Evolutionary conservation across 1,140 invertebrate species (phyloP), one percentile per base, ranked within the genome.

Genomic region (Dryas iulia): DNA sequence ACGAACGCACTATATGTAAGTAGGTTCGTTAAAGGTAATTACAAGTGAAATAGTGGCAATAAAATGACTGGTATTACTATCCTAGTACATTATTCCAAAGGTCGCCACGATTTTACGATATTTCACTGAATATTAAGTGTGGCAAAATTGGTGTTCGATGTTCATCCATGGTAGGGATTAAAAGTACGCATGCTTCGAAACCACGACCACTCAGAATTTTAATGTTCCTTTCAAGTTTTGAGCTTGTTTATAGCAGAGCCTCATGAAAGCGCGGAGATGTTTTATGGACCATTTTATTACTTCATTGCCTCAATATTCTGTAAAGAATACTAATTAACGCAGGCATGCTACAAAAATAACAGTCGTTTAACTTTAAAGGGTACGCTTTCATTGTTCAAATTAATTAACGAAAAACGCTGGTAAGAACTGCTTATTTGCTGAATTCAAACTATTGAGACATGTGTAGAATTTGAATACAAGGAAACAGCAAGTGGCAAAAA

Each of bases 231-330:
- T 62, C 66, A 33, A 68, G 66, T 52, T 69, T 59, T 59, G 56
- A 69, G 60, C 67, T 64, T 61, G 66, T 69, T 69, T 59, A 58
- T 69, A 59, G 39, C 58, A 58, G 59, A 59, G 47, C 53, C 58
- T 66, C 58, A 61, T 58, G 62, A 71, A 66, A 66, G 63, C 59
- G 61, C 62, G 14, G 69, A 60, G 69, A 71, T 66, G 69, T 71
- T 71, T 71, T 71, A 71, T 66, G 69, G 31, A 54, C 69, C 62
- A 39, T 60, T 71, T 71, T 66, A 71, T 71, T 66, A 53, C 69
- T 66, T 66, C 69, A 71, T 71, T 71, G 59, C 62, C 63, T 66
- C 58, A 57, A 71, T 65, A 71, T 69, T 59, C 54, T 23, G 31
- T 53, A 23, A 47, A 47, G 54, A 69, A 64, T 64, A 69, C 67